These are phyloP conservation scores for Tromatobia lineatoria DNA, from an alignment of 2,888 invertebrate genomes.

Conservation along the genomic window DNA sequence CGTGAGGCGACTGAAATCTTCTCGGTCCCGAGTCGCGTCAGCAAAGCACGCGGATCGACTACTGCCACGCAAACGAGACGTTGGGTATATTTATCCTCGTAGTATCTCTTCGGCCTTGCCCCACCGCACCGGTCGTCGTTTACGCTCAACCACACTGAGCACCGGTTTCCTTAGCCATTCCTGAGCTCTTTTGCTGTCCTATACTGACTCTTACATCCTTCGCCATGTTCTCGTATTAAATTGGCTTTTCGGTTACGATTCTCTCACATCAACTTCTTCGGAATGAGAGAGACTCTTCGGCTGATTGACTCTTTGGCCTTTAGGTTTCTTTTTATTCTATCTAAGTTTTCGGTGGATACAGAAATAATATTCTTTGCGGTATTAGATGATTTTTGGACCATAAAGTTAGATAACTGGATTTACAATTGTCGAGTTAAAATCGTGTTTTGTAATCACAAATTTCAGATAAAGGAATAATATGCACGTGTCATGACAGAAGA, in stretches of 20 bases:
- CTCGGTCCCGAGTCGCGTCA: slow-evolving; percentile 11
- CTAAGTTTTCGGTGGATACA: not conserved
- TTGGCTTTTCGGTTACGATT: not conserved
- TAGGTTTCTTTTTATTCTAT: not conserved
- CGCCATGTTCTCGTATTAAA: not conserved
- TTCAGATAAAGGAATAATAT: not conserved
- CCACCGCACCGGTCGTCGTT: slow-evolving; percentile 25
- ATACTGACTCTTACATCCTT: not conserved
- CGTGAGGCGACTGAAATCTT: not conserved
- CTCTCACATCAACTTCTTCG: not conserved
- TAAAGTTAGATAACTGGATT: too few species aligned
- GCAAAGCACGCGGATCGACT: slow-evolving; percentile 39
- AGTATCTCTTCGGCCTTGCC: slow-evolving; percentile 57
- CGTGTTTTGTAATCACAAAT: too few species aligned
- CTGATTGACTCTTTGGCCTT: not conserved
- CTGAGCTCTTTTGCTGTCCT: not conserved
- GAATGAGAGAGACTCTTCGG: not conserved
- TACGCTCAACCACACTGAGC: not conserved
- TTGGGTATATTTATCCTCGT: slow-evolving; percentile 63
- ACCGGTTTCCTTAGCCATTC: slow-evolving; percentile 14
- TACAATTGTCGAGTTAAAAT: too few species aligned
- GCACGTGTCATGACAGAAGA: too few species aligned
- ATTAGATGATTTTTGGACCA: not conserved
- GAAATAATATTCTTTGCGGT: not conserved
- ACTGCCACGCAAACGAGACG: slow-evolving; percentile 53